Conservation (phyloP, 2,888 invertebrate genomes). For the Coleophora deauratella region DNA sequence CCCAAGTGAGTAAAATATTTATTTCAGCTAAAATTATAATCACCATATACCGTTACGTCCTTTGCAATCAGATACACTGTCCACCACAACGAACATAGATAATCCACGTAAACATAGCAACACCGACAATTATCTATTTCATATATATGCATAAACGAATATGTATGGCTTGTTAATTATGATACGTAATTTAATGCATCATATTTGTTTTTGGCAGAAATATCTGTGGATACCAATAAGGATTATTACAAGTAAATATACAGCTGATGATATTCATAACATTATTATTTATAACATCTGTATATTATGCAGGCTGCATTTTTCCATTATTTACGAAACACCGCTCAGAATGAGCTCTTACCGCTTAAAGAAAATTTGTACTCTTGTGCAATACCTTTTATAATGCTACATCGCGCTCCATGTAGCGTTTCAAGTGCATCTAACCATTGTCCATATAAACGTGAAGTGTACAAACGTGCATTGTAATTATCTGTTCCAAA, state of each 20-base stretch:
- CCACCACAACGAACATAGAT: slow-evolving; percentile 4
- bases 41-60: neutral
- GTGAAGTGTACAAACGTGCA: slow-evolving; percentile 9
- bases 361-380: neutral
- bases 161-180: slow-evolving; percentile 35
- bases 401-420: neutral
- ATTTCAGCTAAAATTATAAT: too few species aligned
- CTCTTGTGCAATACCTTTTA: too few species aligned
- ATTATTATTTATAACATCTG: slow-evolving; percentile 32
- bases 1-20: slow-evolving; percentile 79
- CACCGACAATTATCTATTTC: slow-evolving; percentile 11
- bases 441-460: neutral
- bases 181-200: slow-evolving; percentile 41
- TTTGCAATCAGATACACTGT: neutral
- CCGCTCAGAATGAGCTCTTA: slow-evolving; percentile 6
- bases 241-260: slow-evolving; percentile 60
- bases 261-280: slow-evolving; percentile 37
- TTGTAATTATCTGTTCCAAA: slow-evolving; percentile 5
- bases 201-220: slow-evolving; percentile 51
- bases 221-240: slow-evolving; percentile 58
- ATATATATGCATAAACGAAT: slow-evolving; percentile 19
- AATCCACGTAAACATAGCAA: slow-evolving; percentile 10
- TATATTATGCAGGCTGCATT: slow-evolving; percentile 18
- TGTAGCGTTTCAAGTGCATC: neutral
- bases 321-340: slow-evolving; percentile 3